Evolutionary conservation across 2,888 invertebrate genomes (phyloP), one percentile per base, ranked within the genome.

Genomic region (Listrodromus nycthemerus): DNA sequence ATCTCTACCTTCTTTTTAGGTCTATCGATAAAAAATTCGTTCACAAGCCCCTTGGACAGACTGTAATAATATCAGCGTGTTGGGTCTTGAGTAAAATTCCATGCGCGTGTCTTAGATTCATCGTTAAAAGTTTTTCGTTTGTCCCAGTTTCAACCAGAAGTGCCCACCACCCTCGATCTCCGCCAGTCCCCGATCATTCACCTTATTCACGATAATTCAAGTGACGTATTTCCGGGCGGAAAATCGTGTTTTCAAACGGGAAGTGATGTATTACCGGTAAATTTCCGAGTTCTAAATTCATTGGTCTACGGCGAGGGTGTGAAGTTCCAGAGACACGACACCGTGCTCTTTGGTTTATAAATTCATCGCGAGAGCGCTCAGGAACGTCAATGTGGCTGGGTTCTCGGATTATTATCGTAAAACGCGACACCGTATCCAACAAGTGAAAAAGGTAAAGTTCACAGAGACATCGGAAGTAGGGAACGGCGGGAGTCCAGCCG

Each of bases 381-480:
- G 24, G 27, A 16, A 27, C 8, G n/a, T 21, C 27, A 2, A 65
- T 8, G 19, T 5, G 55, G 52, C 10, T 19, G 45, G 73, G 45
- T 24, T 52, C n/a, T n/a, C n/a, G n/a, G 65, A 75, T 75, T 65
- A 37, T 63, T 45, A 65, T 75, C 30, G 37, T 16, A 21, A 16
- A 48, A 65, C 21, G 21, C 21, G 24, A 8, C 19, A 16, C 30
- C 7, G 50, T 33, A n/a, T 27, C 13, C 33, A 33, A 50, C 21
- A 48, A 7, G 45, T 30, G n/a, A 24, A 27, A 37, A 24, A 50
- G 16, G 50, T 50, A 75, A 65, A 48, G 24, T 75, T 65, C 13
- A 19, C 50, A 30, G 33, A 13, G 24, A 61, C 73, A 45, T 58
- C 73, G 19, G 73, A 58, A 48, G 50, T 19, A 63, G 63, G 52